phyloP scores from a whole-genome alignment of 1,140 invertebrate species.

The Lasioglossum albipes region DNA sequence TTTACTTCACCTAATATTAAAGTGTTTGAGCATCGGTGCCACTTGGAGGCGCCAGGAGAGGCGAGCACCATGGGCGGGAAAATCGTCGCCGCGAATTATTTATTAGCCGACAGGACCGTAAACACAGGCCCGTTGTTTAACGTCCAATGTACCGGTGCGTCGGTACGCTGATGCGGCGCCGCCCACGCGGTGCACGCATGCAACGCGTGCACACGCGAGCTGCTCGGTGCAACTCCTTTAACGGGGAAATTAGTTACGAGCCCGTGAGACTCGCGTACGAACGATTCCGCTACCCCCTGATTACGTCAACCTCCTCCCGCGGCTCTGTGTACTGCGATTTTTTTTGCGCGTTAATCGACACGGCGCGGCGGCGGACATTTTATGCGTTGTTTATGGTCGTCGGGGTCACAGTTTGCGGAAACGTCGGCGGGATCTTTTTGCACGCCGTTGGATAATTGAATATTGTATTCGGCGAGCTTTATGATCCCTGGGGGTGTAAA shows the following conservation, averaged over 20 bases:
- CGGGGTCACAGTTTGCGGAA: background rate
- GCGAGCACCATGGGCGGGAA: conserved; percentile 19
- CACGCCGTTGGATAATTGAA: too few species aligned
- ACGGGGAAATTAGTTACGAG: conserved; percentile 1
- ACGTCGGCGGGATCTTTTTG: background rate
- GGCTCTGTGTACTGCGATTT: background rate
- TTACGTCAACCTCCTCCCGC: background rate
- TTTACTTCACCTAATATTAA: too few species aligned
- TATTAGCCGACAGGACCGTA: conserved; percentile 43
- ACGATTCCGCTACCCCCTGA: conserved; percentile 6
- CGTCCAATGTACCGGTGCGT: too few species aligned
- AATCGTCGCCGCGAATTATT: conserved; percentile 53
- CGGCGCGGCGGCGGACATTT: background rate
- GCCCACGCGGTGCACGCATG: conserved; percentile 35
- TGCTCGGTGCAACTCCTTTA: conserved; percentile 1
- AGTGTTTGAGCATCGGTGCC: too few species aligned
- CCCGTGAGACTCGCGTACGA: background rate
- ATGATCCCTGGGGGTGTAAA: too few species aligned
- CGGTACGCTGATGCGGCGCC: background rate
- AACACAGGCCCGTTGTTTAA: conserved; percentile 48
- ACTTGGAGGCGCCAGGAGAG: background rate
- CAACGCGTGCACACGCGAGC: conserved; percentile 18
- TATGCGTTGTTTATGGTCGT: background rate
- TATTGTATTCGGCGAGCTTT: too few species aligned
- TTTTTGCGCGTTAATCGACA: background rate